Base-by-base conservation (phyloP, 2,797 vertebrate genomes). In the Microctenopoma lineatum region DNA sequence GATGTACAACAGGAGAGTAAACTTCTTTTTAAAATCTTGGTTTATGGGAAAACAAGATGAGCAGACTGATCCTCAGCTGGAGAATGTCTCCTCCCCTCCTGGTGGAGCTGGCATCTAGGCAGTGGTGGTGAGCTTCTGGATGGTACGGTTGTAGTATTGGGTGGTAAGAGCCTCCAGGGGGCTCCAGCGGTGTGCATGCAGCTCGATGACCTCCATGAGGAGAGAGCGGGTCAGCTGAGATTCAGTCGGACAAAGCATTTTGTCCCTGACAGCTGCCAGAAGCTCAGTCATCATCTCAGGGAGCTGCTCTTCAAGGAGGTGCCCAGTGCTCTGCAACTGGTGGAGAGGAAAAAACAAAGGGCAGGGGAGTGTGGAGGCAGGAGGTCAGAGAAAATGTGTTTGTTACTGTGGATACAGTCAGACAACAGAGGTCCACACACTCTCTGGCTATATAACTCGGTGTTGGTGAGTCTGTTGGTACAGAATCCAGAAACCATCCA, bases 121-220 rank as follows among this genome's bases (percentile, higher is more conserved):
- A 80, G 89, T 80, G 67, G 86, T 95, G 10, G 98, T 99, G 88
- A 99, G 96, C 95, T 97, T 99, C 77, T 97, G 96, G 95, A 99
- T 98, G 95, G 97, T 98, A 84, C 96, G 96, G 95, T 98, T 96
- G 95, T 99, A 99, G 95, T 99, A 99, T 73, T 98, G 97, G 0
- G 95, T 96, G 91, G 98, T 98, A 84, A 96, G 95, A 45, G 96
- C 95, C 1, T 94, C 98, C 90, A 99, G 94, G 46, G 97, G 97
- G 91, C 94, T 96, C 97, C 98, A 99, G 91, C 90, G 95, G 90
- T 98, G 97, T 83, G 97, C 97, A 0, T 98, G 98, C 73, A 99
- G 94, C 94, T 99, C 98, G 0, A 99, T 97, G 93, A 99, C 97
- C 95, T 99, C 98, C 91, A 99, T 97, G 76, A 99, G 96, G 77